phyloP scores from a whole-genome alignment of 2,888 invertebrate genomes.

The Tethea ocularis region DNA sequence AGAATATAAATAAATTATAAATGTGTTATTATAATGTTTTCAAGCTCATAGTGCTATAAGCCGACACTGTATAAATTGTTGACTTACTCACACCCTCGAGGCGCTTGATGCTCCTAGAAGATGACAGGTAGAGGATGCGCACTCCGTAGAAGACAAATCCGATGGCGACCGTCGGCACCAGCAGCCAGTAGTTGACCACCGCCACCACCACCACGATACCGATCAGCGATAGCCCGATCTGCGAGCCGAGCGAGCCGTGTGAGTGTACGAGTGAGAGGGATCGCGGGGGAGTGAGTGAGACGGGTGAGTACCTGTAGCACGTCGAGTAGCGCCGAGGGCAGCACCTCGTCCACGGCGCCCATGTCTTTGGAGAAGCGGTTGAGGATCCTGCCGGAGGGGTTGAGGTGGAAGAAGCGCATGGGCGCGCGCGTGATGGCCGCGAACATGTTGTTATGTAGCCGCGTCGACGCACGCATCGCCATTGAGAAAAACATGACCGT shows the following conservation, averaged over 20 bases:
- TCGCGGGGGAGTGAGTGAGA: not conserved
- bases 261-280: not conserved
- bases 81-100: constrained; percentile 92
- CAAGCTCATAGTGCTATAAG: not conserved
- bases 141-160: constrained; percentile 89
- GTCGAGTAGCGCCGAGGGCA: constrained; percentile 86
- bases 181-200: constrained; percentile 88
- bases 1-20: too few relatives aligned
- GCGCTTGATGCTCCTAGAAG: constrained; percentile 92
- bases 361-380: constrained; percentile 96
- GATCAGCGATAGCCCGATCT: constrained; percentile 91
- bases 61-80: constrained; percentile 34
- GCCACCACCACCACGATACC: constrained; percentile 92
- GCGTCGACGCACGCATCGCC: constrained; percentile 89
- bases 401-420: constrained; percentile 94
- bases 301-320: constrained; percentile 72
- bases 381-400: constrained; percentile 91
- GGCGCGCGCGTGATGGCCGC: constrained; percentile 90
- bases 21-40: not conserved
- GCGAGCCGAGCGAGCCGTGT: constrained; percentile 35
- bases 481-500: constrained; percentile 85
- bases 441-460: constrained; percentile 94
- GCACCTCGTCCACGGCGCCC: constrained; percentile 87
- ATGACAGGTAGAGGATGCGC: constrained; percentile 89
- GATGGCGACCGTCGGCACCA: constrained; percentile 88